Conservation (phyloP, 1,140 invertebrate species). For the Dendroctonus ponderosae region DNA sequence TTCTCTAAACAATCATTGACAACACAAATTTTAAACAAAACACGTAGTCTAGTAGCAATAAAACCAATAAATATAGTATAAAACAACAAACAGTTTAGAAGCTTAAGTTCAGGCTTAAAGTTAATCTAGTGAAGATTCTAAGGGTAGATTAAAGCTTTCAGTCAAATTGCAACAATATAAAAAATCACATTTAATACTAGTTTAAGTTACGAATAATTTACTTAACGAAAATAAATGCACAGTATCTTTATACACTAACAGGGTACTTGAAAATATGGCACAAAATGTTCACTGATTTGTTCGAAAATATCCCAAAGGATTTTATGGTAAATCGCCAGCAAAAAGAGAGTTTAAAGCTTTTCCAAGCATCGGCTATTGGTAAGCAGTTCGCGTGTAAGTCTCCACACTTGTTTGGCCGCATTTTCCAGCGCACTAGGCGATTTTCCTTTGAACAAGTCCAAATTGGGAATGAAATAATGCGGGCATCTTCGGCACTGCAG, state of each 20-base stretch:
- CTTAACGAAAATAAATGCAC: too few relatives aligned
- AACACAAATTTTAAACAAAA: too few relatives aligned
- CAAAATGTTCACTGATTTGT: conserved; percentile 18
- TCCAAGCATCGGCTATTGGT: conserved; percentile 87
- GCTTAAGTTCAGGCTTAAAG: too few relatives aligned
- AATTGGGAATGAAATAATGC: conserved; percentile 85
- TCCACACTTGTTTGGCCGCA: conserved; percentile 89
- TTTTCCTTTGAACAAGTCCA: conserved; percentile 88
- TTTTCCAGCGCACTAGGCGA: conserved; percentile 82
- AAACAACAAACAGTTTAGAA: too few relatives aligned
- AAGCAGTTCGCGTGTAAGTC: conserved; percentile 82
- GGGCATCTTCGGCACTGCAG: conserved; percentile 91
- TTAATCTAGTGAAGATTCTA: too few relatives aligned
- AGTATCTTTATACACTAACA: background rate
- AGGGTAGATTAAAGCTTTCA: background rate
- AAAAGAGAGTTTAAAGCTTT: conserved; percentile 62
- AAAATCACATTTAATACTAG: too few relatives aligned
- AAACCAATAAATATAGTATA: too few relatives aligned
- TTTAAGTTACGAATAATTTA: too few relatives aligned
- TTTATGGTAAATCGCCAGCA: too few relatives aligned
- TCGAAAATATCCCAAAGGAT: too few relatives aligned
- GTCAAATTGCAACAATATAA: background rate
- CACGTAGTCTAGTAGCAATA: too few relatives aligned
- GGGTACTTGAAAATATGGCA: conserved; percentile 14
- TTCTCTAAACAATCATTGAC: too few relatives aligned